Evolutionary conservation across 2,888 invertebrate species (phyloP).

Genomic region (Smittia sp.): DNA sequence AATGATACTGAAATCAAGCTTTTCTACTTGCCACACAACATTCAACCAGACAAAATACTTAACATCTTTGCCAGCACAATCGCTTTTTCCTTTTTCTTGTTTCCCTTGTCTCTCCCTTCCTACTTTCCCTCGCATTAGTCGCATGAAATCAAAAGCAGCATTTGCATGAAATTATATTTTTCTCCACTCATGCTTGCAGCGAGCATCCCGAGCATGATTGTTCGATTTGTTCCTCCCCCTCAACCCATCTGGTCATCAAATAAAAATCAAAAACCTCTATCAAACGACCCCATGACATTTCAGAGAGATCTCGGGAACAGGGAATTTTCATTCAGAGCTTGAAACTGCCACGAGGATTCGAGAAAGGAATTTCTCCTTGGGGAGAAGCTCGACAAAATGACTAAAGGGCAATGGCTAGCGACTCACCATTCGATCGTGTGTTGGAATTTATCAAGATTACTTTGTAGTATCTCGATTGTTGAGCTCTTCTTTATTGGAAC

Average conservation of each 20-base stretch:
- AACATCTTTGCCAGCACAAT: slow-evolving; percentile 12
- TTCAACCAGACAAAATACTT: slow-evolving; percentile 1
- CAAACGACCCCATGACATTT: neutral
- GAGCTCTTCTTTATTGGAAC: slow-evolving; percentile 32
- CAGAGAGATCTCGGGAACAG: neutral
- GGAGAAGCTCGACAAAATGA: neutral
- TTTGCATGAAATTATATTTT: slow-evolving; percentile 34
- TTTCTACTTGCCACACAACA: neutral
- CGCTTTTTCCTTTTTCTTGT: neutral
- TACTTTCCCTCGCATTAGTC: neutral
- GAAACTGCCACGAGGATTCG: neutral
- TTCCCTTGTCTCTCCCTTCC: neutral
- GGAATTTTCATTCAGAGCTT: neutral
- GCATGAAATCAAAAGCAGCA: slow-evolving; percentile 6
- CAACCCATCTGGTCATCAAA: slow-evolving; percentile 6
- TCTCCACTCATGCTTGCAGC: neutral
- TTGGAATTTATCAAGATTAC: slow-evolving; percentile 40
- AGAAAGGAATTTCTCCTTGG: neutral
- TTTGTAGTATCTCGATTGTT: slow-evolving; percentile 39
- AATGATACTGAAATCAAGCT: slow-evolving; percentile 31
- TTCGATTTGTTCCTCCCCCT: neutral
- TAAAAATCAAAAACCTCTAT: neutral
- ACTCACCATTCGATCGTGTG: slow-evolving; percentile 36
- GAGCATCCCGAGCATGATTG: neutral
- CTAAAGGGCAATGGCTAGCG: neutral